phyloP scores from a whole-genome alignment of 1,140 invertebrate genomes.

The Agraylea sexmaculata region DNA sequence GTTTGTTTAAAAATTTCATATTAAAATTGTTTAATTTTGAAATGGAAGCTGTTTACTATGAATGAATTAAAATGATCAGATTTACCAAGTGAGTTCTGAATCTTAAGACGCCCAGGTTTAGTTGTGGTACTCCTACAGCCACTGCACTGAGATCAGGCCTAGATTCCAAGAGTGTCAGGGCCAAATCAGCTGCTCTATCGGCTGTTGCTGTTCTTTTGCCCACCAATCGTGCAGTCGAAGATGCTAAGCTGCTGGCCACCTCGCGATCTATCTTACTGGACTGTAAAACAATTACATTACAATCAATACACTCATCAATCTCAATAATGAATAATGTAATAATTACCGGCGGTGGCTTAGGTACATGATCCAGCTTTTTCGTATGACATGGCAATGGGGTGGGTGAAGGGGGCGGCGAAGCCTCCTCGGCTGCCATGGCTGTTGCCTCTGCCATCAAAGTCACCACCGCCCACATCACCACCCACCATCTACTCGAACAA shows the following conservation, averaged over 20 bases:
- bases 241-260: constrained; percentile 11
- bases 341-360: not conserved
- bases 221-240: constrained; percentile 9
- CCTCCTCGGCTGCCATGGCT: constrained; percentile 2
- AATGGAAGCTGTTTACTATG: too few relatives aligned
- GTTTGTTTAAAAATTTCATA: too few relatives aligned
- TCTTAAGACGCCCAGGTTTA: constrained; percentile 34
- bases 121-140: constrained; percentile 33
- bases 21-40: too few relatives aligned
- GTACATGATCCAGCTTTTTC: not conserved
- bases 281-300: constrained; percentile 7
- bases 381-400: not conserved
- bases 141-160: constrained; percentile 28
- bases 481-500: constrained; percentile 17
- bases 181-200: constrained; percentile 28
- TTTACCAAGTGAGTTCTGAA: constrained; percentile 21
- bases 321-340: not conserved
- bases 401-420: not conserved
- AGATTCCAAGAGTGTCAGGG: constrained; percentile 25
- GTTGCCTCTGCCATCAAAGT: constrained; percentile 8
- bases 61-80: too few relatives aligned
- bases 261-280: constrained; percentile 10
- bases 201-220: constrained; percentile 22
- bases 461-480: constrained; percentile 17
- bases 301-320: not conserved